Conservation (phyloP, 2,113 vertebrate species). For the Melanerpes formicivorus region DNA sequence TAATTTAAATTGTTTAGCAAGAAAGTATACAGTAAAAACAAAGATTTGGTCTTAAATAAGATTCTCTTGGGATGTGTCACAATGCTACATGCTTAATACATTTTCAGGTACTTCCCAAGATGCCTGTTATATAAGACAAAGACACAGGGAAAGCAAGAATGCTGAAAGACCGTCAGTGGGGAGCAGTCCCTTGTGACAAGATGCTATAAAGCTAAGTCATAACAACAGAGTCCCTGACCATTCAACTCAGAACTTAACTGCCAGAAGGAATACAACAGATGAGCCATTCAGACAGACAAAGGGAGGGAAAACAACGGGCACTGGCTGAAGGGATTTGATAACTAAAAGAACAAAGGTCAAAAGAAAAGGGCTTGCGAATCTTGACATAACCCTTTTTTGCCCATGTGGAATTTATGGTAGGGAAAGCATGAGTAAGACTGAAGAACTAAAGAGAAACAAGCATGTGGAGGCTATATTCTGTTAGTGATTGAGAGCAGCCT, state of each 20-base stretch:
- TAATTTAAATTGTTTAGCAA: conserved; percentile 12
- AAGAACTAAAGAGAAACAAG: not conserved
- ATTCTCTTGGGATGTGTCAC: not conserved
- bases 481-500: not conserved
- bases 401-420: not conserved
- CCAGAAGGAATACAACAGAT: conserved; percentile 1
- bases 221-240: not conserved
- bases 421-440: not conserved
- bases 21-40: not conserved
- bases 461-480: not conserved
- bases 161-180: not conserved
- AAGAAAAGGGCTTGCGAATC: not conserved
- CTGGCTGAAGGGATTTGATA: not conserved
- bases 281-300: not conserved
- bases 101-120: not conserved
- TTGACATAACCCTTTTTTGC: fast-evolving
- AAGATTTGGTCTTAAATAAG: not conserved
- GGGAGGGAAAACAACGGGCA: not conserved
- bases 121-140: not conserved
- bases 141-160: not conserved
- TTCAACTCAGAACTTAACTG: not conserved
- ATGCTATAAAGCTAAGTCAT: conserved; percentile 12
- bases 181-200: not conserved
- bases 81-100: not conserved
- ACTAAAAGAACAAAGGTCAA: not conserved